A percentile compares a stretch with the other conserved stretches of the same genome.
Conservation (phyloP, 2,888 invertebrate genomes). For the Rhopalosiphum nymphaeae region DNA sequence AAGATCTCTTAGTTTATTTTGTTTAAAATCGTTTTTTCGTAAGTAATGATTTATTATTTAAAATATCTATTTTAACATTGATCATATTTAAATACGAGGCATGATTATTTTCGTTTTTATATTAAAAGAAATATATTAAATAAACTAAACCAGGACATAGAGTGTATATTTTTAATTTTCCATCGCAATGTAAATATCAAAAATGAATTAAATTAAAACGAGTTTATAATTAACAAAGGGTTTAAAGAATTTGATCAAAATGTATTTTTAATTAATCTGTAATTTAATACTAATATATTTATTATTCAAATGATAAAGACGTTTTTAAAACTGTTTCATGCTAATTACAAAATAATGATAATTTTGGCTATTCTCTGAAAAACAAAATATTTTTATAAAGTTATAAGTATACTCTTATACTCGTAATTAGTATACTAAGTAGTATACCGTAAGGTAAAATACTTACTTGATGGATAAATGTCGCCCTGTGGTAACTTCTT, state of each 20-base stretch:
- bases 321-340: neutral
- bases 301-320: neutral
- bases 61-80: neutral
- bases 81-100: neutral
- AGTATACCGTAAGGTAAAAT: neutral
- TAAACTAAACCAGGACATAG: neutral
- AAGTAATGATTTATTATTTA: neutral
- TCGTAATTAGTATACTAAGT: too few species aligned
- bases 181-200: neutral
- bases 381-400: neutral
- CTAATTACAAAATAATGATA: neutral
- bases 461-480: too few species aligned
- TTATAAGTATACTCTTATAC: too few species aligned
- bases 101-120: neutral
- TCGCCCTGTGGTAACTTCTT: neutral
- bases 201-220: conserved; percentile 38
- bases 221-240: conserved; percentile 27
- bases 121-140: conserved; percentile 8
- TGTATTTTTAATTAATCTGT: conserved; percentile 37
- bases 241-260: neutral
- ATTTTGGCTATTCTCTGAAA: neutral
- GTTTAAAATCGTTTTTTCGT: neutral
- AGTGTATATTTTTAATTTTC: neutral
- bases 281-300: conserved; percentile 27
- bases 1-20: neutral